Conservation (phyloP, 64 coral and sea anemone species). For the Acropora tenuis region DNA sequence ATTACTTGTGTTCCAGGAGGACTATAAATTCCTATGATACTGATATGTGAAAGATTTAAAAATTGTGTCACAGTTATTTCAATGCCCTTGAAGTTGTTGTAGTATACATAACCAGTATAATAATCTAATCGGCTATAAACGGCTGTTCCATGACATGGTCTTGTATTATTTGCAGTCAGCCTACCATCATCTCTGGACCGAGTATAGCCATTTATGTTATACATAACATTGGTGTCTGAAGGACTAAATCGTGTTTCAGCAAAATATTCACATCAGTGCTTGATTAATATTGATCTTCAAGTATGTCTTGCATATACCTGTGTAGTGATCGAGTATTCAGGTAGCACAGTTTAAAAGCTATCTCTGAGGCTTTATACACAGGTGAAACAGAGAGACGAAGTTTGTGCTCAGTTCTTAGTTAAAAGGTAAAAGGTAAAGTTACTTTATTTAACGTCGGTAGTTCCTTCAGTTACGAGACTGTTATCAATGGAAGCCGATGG, state of each 20-base stretch:
- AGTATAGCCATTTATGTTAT: slow-evolving; percentile 16
- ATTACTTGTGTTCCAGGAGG: no score
- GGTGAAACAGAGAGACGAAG: slow-evolving; percentile 61
- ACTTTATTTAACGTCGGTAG: no score
- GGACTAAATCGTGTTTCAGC: neutral
- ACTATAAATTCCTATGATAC: no score
- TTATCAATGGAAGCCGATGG: no score
- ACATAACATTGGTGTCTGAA: neutral
- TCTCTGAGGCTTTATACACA: slow-evolving; percentile 49
- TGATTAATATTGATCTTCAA: slow-evolving; percentile 26
- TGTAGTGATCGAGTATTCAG: slow-evolving; percentile 57
- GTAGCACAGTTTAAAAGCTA: slow-evolving; percentile 42
- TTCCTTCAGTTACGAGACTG: no score
- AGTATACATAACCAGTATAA: neutral
- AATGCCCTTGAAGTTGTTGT: neutral
- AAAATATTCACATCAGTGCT: slow-evolving; percentile 17
- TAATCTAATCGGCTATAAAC: neutral
- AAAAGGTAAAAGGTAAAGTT: no score
- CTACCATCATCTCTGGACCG: slow-evolving; percentile 28
- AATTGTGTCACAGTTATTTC: neutral
- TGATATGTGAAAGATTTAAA: no score
- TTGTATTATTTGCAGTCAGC: neutral
- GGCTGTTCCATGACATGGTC: neutral
- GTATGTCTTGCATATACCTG: slow-evolving; percentile 49
- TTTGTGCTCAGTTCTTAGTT: slow-evolving; percentile 31